Evolutionary conservation across 2,113 vertebrate species (phyloP), one percentile per base, ranked within the genome.

Genomic region (Paramisgurnus dabryanus): DNA sequence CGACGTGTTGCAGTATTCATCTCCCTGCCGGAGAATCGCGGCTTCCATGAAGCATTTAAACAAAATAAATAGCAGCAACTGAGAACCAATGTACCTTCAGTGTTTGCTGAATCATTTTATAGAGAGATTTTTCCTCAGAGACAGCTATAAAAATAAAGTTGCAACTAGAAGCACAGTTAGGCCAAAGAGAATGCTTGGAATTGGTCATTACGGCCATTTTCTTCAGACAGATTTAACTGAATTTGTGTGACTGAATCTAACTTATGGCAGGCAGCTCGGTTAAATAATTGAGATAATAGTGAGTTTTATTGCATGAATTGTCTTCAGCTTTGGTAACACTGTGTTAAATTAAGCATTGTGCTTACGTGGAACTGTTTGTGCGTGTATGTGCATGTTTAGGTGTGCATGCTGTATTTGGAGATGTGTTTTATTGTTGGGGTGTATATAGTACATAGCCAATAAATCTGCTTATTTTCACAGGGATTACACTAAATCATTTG

Each of bases 31-130:
- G 47, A 91, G 89, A 92, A 85, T 90, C 87, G 92, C 86, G 89
- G 90, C 86, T 90, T 90, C 90, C 89, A 90, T 47, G 78, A 89
- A 91, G 89, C 89, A 87, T 88, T 92, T 86, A 86, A 90, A 91
- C 87, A 89, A 90, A 93, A 91, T 89, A 91, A 92, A 93, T 87
- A 87, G 88, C 85, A 64, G 43, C 82, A 87, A 89, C 69, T 78
- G 87, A 89, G 86, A 87, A 87, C 87, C 87, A 89, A 90, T 89
- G 90, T 82, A 90, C 89, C 88, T 88, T 89, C 86, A 86, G 87
- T 91, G 79, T 89, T 89, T 87, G 87, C 86, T 82, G 89, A 91
- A 92, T 90, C 83, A 91, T 89, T 93, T 91, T 87, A 87, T 88
- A 57, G 89, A 90, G 88, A 90, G 91, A 92, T 90, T 85, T 85